These are phyloP conservation scores for Raja brachyura DNA, from an alignment of 2,113 vertebrate species.

Conservation along the genomic window DNA sequence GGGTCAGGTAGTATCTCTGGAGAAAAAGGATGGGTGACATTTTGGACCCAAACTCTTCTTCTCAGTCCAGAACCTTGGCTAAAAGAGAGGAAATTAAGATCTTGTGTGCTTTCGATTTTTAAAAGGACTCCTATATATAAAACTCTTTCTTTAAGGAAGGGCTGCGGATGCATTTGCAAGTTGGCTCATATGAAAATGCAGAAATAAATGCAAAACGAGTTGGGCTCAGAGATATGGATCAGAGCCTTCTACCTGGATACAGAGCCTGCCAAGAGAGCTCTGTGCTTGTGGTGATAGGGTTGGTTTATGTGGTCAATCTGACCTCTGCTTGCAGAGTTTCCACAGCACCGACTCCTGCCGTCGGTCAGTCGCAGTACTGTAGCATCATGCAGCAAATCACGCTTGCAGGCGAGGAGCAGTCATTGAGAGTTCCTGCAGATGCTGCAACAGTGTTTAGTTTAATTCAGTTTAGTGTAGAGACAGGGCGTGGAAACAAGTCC, in stretches of 20 bases:
- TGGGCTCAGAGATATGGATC: neutral
- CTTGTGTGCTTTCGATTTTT: neutral
- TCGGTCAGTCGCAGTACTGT: neutral
- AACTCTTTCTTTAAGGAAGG: no score
- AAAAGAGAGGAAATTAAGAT: neutral
- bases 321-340: neutral
- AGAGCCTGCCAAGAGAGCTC: neutral
- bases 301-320: slow-evolving; percentile 18
- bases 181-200: neutral
- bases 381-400: neutral
- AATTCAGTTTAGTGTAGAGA: no score
- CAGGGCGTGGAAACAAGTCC: no score
- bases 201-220: neutral
- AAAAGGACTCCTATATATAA: neutral
- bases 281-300: neutral
- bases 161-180: neutral
- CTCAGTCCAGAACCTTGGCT: no score
- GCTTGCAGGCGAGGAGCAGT: no score
- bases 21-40: no score
- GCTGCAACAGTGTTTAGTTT: neutral
- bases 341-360: neutral
- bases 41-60: no score
- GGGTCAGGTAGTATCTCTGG: no score
- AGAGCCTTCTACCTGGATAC: neutral
- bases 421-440: neutral